Base-by-base conservation (phyloP, 2,888 invertebrate species). In the Rhamnusium bicolor region DNA sequence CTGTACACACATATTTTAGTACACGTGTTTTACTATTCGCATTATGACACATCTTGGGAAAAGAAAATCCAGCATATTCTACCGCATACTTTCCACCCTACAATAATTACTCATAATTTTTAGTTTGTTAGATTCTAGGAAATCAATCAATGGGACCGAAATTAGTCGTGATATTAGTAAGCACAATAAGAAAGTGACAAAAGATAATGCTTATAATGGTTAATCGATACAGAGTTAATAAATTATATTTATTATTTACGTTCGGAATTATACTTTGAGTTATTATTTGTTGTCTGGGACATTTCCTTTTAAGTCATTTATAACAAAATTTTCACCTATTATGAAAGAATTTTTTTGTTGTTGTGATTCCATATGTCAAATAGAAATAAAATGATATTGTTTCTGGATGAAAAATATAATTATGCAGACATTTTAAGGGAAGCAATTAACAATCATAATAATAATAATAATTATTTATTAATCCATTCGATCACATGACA, bases 191-290 rank as follows among this genome's bases (percentile, higher is more conserved):
- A 81, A 81, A 83, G 82, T 82, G 82, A 83, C 82, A 81, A 82
- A 80, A 81, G 80, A 80, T 82, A 83, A 82, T 83, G 79, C 74
- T 69, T 77, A 69, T 83, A 81, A 83, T 83, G 82, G 82, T 54
- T 80, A 83, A 83, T 83, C 83, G 76, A 83, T 83, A 75, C 14
- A n/a, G 75, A 72, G 78, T 80, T 83, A 82, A 82, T 83, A 79
- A 81, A 77, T 79, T 77, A 77, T 76, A 76, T 79, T 79, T 69
- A 73, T 77, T 77, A 77, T 77, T 72, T 66, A 74, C 72, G 61
- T 71, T 53, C 51, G 29, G 71, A 75, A 73, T 75, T 72, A 69
- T 73, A 71, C 27, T 69, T 6, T 14, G 67, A 51, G 73, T 69
- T 69, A 58, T 73, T 73, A 73, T 76, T 67, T 56, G 56, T 78